Conservation (phyloP, 2,888 invertebrate genomes). For the Nomada ruficornis region DNA sequence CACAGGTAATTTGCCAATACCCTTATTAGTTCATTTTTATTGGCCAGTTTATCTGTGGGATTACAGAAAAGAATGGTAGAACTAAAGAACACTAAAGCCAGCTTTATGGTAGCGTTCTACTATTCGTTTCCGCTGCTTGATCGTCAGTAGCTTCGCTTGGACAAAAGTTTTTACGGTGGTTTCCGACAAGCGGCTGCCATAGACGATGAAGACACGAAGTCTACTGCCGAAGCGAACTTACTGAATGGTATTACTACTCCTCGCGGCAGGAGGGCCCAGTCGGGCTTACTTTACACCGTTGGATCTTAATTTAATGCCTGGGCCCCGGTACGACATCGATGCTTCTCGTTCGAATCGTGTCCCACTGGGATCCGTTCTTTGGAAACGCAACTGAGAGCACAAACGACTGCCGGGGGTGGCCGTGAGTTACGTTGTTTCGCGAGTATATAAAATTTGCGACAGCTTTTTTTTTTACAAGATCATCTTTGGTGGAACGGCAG, state of each 20-base stretch:
- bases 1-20: no score
- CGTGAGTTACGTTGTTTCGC: slow-evolving; percentile 13
- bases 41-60: no score
- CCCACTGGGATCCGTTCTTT: slow-evolving; percentile 20
- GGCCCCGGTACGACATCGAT: slow-evolving; percentile 51
- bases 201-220: slow-evolving; percentile 71
- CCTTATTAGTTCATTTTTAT: no score
- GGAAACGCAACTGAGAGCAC: slow-evolving; percentile 34
- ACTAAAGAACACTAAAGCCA: background rate
- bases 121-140: background rate
- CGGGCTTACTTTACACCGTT: slow-evolving; percentile 74
- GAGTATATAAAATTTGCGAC: background rate
- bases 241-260: slow-evolving; percentile 72
- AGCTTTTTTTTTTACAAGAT: no score
- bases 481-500: no score
- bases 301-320: slow-evolving; percentile 75
- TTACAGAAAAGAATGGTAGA: background rate
- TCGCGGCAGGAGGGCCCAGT: slow-evolving; percentile 68
- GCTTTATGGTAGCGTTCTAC: background rate
- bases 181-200: slow-evolving; percentile 50
- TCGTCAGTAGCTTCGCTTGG: background rate
- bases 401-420: slow-evolving; percentile 17
- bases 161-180: slow-evolving; percentile 32
- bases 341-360: slow-evolving; percentile 30
- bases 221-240: slow-evolving; percentile 71